Evolutionary conservation across 1,140 invertebrate genomes (phyloP), one percentile per base, ranked within the genome.

Genomic region (Theocolax elegans): DNA sequence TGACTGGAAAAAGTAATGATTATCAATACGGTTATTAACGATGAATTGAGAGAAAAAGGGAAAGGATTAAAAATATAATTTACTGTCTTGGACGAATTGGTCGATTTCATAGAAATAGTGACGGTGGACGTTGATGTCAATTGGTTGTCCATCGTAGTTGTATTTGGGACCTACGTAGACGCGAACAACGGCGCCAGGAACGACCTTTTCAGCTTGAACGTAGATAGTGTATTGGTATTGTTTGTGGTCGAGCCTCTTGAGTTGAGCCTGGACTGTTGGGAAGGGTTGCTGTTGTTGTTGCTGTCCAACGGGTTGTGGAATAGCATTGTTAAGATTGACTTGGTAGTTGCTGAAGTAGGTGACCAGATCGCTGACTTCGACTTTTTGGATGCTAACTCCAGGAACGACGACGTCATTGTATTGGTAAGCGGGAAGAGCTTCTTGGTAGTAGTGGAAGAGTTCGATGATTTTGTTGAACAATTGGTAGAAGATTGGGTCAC

Each of bases 91-190:
- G 29, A 88, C 75, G 81, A 92, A 94, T 77, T 88, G 89, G 74
- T 94, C 92, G 59, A 92, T 80, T 81, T 91, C 87, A 56, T 90
- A 84, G 84, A 90, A 90, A 76, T 89, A 87, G 31, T 88, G 84
- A 70, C 88, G 87, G 75, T 89, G 88, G 71, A 89, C 82, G 64
- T 90, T 88, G 48, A 89, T 82, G 46, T 86, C 85, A 68, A 88
- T 85, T 48, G 85, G 80, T 62, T 88, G 87, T 35, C 89, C 88
- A 72, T 81, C 82, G 70, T 84, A 74, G 56, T 90, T 87, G 73
- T 85, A 87, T 81, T 88, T 89, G 4, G 90, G 90, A 76, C 87
- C 89, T 70, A 90, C 72, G 82, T 85, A 90, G 13, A 89, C 80
- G 25, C 89, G 86, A 10, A 90, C 83, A 21, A 86, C 83, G 10